Conservation (phyloP, 2,113 vertebrate genomes). For the Axis porcinus region DNA sequence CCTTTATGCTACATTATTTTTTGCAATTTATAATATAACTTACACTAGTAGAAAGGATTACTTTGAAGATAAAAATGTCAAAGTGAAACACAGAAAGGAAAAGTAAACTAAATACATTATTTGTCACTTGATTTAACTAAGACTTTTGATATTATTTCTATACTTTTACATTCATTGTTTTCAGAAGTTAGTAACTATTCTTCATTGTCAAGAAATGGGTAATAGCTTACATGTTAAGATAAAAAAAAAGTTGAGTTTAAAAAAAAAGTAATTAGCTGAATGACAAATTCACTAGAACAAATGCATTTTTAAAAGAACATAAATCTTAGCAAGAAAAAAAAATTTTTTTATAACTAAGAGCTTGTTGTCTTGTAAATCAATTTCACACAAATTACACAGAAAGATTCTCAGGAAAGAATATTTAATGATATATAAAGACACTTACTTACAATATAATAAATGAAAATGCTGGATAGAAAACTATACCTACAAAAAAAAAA, state of each 20-base stretch:
- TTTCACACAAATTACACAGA: background rate
- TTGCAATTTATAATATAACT: background rate
- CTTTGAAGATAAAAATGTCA: slow-evolving; percentile 34
- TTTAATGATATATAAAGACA: slow-evolving; percentile 18
- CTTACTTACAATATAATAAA: background rate
- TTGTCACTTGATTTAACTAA: slow-evolving; percentile 34
- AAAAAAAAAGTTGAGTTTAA: background rate
- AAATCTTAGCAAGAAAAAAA: slow-evolving; percentile 45
- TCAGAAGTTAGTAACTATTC: slow-evolving; percentile 18
- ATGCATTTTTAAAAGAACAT: slow-evolving; percentile 31
- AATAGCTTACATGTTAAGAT: slow-evolving; percentile 40
- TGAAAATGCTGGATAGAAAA: background rate
- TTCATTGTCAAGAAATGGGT: background rate
- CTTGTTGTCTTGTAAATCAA: slow-evolving; percentile 9
- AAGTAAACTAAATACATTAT: background rate
- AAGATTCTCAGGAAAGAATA: slow-evolving; percentile 29
- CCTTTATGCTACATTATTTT: background rate
- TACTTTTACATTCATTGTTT: slow-evolving; percentile 29
- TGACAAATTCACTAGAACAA: slow-evolving; percentile 37
- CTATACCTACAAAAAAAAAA: background rate
- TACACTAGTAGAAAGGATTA: background rate
- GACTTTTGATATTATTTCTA: slow-evolving; percentile 22
- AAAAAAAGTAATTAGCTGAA: background rate
- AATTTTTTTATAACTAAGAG: slow-evolving; percentile 43
- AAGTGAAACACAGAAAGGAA: slow-evolving; percentile 52